Conservation (phyloP, 2,113 vertebrate species). For the Sphaerodactylus townsendi region DNA sequence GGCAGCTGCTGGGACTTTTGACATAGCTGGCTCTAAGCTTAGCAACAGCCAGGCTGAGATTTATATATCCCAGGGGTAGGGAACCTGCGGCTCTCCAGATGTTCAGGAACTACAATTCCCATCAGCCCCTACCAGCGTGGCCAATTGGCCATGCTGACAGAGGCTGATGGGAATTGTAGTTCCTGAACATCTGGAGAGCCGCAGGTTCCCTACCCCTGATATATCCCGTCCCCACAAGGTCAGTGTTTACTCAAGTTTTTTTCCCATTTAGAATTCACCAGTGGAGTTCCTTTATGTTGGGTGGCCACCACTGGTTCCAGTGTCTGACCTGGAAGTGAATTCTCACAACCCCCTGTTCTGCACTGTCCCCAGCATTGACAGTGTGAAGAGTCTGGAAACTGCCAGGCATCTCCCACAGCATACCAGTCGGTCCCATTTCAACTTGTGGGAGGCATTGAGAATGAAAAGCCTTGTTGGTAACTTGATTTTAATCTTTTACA, state of each 20-base stretch:
- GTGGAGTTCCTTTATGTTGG: neutral
- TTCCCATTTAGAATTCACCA: neutral
- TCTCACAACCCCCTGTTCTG: neutral
- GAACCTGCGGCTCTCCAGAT: too few relatives aligned
- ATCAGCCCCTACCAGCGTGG: too few relatives aligned
- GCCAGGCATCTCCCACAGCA: neutral
- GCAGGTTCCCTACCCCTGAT: too few relatives aligned
- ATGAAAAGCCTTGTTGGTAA: neutral
- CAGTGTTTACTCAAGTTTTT: neutral
- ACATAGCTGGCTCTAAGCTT: neutral
- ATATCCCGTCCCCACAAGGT: neutral
- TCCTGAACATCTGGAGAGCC: too few relatives aligned
- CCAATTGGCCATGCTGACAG: too few relatives aligned
- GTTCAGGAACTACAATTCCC: too few relatives aligned
- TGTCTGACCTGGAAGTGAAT: neutral
- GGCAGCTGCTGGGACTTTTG: slow-evolving; percentile 2
- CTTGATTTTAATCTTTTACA: neutral
- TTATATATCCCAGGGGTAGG: neutral
- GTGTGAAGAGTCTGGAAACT: neutral
- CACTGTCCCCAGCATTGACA: neutral
- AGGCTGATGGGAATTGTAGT: too few relatives aligned
- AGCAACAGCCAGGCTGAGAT: neutral
- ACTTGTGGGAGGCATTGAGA: neutral
- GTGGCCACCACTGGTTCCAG: neutral
- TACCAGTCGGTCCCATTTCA: neutral